Base-by-base conservation (phyloP, 2,113 vertebrate species). In the Argyrosomus japonicus region DNA sequence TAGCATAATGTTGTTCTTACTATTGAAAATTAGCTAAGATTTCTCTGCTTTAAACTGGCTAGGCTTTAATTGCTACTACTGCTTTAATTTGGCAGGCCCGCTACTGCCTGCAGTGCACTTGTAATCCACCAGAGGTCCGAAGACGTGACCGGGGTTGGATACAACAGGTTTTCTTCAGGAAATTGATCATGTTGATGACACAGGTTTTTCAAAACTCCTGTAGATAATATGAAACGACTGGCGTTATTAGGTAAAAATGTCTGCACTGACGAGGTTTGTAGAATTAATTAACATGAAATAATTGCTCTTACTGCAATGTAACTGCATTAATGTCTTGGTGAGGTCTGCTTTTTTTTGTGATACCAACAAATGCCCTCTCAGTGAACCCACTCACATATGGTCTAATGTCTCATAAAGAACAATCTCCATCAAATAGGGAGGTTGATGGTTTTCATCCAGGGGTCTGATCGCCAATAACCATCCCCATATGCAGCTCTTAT, bases 361-460 rank as follows among this genome's bases (percentile, higher is more conserved):
- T 48, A 27, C 77, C 65, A 86, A 63, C 68, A 72, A 54, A 62
- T 65, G 84, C 40, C 88, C 83, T 81, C 74, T 62, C 10, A 2
- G 23, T 89, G 88, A 91, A 86, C 87, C 82, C 68, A 51, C 50
- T 82, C 77, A 62, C 57, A 83, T 63, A 40, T 75, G 71, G 64
- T 70, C 69, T 74, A 40, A 67, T 18, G 32, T 80, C 68, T 88
- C 79, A 85, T 72, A 68, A 71, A 61, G 29, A 2, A 9, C 54
- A 69, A 85, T 72, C 57, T 29, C 51, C 62, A 82, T 88, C 73
- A 85, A 85, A 87, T 45, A 71, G 77, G 75, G 68, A 84, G 48
- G 54, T 65, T 91, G 82, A 89, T 89, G 69, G 73, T 63, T 90
- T 88, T 81, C 74, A 82, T 83, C 77, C 70, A 81, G 77, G 73